Percentiles rank a stretch among this genome's conserved stretches.
These are phyloP conservation scores for Palythoa grandis DNA, from an alignment of 92 coral and sea anemone genomes.

Conservation along the genomic window DNA sequence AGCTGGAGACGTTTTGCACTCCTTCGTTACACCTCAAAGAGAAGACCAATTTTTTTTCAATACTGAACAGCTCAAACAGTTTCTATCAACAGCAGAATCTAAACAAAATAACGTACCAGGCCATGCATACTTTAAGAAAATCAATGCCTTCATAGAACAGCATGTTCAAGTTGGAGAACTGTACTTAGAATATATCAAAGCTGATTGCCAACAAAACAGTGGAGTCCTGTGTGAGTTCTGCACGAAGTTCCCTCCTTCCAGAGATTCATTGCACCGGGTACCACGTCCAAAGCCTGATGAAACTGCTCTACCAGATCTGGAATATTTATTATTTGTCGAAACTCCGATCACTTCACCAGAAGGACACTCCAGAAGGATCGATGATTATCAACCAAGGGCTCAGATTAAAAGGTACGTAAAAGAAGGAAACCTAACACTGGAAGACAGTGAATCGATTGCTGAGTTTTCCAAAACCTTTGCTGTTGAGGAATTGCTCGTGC, in stretches of 20 bases:
- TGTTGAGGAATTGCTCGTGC: conserved; percentile 35
- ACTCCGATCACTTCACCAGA: conserved; percentile 46
- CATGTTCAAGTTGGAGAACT: no score
- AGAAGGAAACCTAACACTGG: conserved; percentile 43
- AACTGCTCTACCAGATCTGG: conserved; percentile 50
- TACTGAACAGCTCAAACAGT: no score
- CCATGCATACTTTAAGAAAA: no score
- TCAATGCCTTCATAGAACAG: no score
- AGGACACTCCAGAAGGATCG: conserved; percentile 41
- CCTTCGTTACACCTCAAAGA: no score
- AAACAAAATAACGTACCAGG: no score
- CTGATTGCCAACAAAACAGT: no score
- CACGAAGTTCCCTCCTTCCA: conserved; percentile 43
- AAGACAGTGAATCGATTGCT: conserved; percentile 47
- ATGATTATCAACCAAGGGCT: conserved; percentile 53
- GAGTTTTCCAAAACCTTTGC: conserved; percentile 45
- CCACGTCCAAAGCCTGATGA: conserved; percentile 58
- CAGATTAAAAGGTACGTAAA: conserved; percentile 42
- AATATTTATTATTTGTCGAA: conserved; percentile 46
- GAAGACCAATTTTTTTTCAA: no score
- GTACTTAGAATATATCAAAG: no score
- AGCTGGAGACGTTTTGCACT: no score
- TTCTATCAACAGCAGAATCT: no score
- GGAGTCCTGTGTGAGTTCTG: conserved; percentile 63
- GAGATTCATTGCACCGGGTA: conserved; percentile 48